Evolutionary conservation across 2,888 invertebrate genomes (phyloP).

Genomic region (Neoaliturus tenellus): DNA sequence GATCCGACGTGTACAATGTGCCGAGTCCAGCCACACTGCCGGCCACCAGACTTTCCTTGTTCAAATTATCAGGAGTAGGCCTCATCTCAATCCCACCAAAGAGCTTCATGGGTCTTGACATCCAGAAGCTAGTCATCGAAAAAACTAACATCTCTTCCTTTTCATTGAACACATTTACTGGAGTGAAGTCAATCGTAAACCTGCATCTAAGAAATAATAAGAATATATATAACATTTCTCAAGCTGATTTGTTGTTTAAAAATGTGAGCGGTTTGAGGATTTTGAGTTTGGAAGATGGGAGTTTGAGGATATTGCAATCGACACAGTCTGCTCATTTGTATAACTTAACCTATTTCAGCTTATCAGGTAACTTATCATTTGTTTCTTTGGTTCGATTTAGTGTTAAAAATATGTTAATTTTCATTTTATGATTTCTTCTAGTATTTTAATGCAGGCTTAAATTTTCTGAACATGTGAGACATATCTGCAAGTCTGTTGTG

Average conservation of each 20-base stretch:
- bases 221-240: neutral
- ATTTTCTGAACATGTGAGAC: too few species aligned
- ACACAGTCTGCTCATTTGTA: neutral
- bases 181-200: neutral
- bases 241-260: slow-evolving; percentile 8
- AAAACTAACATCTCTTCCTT: slow-evolving; percentile 29
- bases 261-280: neutral
- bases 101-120: slow-evolving; percentile 1
- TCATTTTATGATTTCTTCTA: too few species aligned
- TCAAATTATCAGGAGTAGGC: neutral
- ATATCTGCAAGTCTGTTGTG: too few species aligned
- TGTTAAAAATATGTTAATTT: too few species aligned
- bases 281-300: neutral
- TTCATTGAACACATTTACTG: slow-evolving; percentile 6
- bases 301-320: neutral
- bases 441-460: too few species aligned
- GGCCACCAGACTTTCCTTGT: neutral
- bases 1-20: neutral
- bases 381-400: too few species aligned
- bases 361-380: slow-evolving; percentile 39
- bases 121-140: slow-evolving; percentile 31
- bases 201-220: slow-evolving; percentile 11
- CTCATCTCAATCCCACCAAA: slow-evolving; percentile 32
- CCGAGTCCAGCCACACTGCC: neutral
- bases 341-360: slow-evolving; percentile 42